Evolutionary conservation across 1,140 invertebrate genomes (phyloP).

Genomic region (Leucophenga varia): DNA sequence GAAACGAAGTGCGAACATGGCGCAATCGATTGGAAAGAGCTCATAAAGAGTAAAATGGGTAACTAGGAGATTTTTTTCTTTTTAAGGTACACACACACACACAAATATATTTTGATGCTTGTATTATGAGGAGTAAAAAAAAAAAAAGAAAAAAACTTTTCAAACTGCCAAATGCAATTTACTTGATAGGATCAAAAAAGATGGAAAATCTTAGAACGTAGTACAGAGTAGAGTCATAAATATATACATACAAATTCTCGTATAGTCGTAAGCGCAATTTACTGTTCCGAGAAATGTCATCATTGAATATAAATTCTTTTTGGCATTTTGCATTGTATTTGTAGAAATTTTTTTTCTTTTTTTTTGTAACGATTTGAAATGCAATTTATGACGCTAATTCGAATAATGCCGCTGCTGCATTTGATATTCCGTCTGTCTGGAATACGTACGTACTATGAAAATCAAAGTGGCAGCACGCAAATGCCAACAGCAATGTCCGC

Average conservation of each 20-base stretch:
- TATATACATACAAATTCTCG: conserved; percentile 12
- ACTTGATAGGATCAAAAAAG: conserved; percentile 52
- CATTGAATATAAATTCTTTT: conserved; percentile 12
- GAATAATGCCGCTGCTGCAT: not conserved
- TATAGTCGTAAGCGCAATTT: not conserved
- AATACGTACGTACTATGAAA: no score
- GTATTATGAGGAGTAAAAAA: no score
- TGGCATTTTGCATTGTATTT: conserved; percentile 41
- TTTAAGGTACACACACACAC: no score
- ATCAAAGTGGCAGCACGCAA: no score
- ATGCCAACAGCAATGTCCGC: conserved; percentile 5
- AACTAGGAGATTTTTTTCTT: not conserved
- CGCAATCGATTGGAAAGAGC: conserved; percentile 49
- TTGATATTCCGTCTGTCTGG: no score
- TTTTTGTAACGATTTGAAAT: conserved; percentile 55
- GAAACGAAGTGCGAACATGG: conserved; percentile 47
- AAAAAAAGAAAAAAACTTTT: conserved; percentile 31
- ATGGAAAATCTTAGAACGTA: conserved; percentile 41
- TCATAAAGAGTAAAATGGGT: not conserved
- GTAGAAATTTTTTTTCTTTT: conserved; percentile 47
- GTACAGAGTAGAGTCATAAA: no score
- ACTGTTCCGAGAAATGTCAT: not conserved
- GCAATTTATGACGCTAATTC: conserved; percentile 53
- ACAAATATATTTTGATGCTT: no score
- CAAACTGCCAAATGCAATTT: conserved; percentile 54